These are phyloP conservation scores for Sinella curviseta DNA, from an alignment of 1,140 invertebrate species.

Conservation along the genomic window DNA sequence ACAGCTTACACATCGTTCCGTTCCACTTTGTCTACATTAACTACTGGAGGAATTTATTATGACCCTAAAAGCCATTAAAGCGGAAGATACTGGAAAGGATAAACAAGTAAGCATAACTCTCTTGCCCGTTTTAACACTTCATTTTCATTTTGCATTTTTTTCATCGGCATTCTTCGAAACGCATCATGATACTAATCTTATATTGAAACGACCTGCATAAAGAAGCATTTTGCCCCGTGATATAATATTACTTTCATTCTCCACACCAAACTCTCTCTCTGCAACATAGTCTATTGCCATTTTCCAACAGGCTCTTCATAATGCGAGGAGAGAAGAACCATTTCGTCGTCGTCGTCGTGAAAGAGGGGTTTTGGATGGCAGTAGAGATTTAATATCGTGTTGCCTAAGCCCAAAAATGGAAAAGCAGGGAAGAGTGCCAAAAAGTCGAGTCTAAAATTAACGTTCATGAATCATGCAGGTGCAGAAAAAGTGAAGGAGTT, in stretches of 20 bases:
- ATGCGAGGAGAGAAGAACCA: no score
- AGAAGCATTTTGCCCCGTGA: no score
- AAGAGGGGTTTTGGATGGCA: background rate
- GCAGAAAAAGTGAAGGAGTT: slow-evolving; percentile 22
- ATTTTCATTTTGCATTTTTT: background rate
- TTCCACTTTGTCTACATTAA: background rate
- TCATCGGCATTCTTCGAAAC: no score
- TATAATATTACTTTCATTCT: no score
- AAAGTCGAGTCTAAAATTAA: slow-evolving; percentile 48
- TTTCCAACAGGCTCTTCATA: no score
- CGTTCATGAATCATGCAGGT: slow-evolving; percentile 48
- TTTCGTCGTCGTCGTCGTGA: background rate
- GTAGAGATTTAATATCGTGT: slow-evolving; percentile 47
- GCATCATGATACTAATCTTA: no score
- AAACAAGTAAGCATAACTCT: background rate
- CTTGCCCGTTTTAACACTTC: background rate
- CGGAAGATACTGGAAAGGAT: background rate
- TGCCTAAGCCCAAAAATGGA: slow-evolving; percentile 45
- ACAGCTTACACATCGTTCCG: no score
- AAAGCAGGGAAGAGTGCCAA: slow-evolving; percentile 46
- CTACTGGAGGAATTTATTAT: background rate
- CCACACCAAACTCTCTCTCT: no score
- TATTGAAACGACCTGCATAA: no score
- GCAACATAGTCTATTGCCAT: no score
- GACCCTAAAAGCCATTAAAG: background rate